Evolutionary conservation across 2,113 vertebrate genomes (phyloP).

Genomic region (Corythornis madagascariensis): DNA sequence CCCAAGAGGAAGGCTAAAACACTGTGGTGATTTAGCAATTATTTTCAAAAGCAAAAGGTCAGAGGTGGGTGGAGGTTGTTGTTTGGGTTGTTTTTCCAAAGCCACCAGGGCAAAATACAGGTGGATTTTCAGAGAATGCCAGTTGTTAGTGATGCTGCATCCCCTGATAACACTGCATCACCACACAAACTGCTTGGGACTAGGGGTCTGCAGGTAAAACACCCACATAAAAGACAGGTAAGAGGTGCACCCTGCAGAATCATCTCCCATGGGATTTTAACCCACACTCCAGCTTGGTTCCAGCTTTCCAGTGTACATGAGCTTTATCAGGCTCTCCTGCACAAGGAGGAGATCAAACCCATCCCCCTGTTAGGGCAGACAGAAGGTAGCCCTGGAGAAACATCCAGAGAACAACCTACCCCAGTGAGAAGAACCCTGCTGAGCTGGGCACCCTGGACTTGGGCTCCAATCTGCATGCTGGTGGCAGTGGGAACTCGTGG

Average conservation of each 20-base stretch:
- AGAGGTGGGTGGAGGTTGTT: not conserved
- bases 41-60: not conserved
- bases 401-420: not conserved
- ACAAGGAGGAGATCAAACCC: not conserved
- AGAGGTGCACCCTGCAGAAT: not conserved
- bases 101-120: not conserved
- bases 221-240: fast-evolving
- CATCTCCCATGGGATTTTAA: not conserved
- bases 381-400: not conserved
- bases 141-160: not conserved
- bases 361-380: not conserved
- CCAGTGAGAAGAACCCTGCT: not conserved
- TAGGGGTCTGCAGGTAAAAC: not conserved
- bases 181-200: not conserved
- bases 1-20: not conserved
- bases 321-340: not conserved
- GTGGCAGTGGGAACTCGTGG: not conserved
- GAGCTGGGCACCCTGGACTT: fast-evolving
- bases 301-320: not conserved
- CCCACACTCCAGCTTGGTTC: not conserved
- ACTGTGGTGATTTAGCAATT: not conserved
- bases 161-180: not conserved
- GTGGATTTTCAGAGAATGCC: not conserved
- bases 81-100: not conserved
- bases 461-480: not conserved